phyloP scores from a whole-genome alignment of 2,888 invertebrate genomes.

The Mallateleia sp. region DNA sequence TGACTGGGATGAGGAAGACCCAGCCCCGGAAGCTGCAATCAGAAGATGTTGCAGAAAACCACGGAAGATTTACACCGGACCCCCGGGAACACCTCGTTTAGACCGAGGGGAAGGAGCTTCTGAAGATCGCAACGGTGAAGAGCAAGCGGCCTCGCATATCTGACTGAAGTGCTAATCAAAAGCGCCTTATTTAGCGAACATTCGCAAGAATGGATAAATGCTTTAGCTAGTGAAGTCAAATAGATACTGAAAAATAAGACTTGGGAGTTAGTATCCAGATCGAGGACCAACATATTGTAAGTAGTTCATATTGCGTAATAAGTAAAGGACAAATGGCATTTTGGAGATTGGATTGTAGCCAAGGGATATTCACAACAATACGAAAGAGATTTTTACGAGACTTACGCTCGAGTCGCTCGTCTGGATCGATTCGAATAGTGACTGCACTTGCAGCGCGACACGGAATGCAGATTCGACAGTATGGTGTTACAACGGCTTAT shows the following conservation, averaged over 20 bases:
- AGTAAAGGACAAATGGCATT: conserved; percentile 1
- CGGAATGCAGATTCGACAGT: too few species aligned
- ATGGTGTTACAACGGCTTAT: too few species aligned
- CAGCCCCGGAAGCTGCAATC: too few species aligned
- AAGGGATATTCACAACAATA: conserved; percentile 53
- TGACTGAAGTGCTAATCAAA: conserved; percentile 31
- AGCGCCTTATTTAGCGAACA: conserved; percentile 28
- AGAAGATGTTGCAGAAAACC: conserved; percentile 10
- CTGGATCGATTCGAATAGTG: too few species aligned
- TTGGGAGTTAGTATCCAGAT: conserved; percentile 46
- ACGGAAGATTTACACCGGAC: conserved; percentile 23
- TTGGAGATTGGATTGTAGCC: conserved; percentile 42
- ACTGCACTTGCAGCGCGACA: too few species aligned
- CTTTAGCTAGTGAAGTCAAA: conserved; percentile 39
- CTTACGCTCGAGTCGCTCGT: too few species aligned
- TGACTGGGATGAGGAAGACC: background rate
- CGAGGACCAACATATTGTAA: background rate
- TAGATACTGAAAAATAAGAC: conserved; percentile 53
- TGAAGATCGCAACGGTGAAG: background rate
- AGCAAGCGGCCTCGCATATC: conserved; percentile 6
- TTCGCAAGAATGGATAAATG: conserved; percentile 45
- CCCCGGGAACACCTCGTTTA: conserved; percentile 20
- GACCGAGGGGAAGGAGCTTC: background rate
- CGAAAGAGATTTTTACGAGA: too few species aligned
- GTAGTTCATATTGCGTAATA: conserved; percentile 43